Evolutionary conservation across 2,113 vertebrate genomes (phyloP), one percentile per base, ranked within the genome.

Genomic region (Andinoacara biseriatus): DNA sequence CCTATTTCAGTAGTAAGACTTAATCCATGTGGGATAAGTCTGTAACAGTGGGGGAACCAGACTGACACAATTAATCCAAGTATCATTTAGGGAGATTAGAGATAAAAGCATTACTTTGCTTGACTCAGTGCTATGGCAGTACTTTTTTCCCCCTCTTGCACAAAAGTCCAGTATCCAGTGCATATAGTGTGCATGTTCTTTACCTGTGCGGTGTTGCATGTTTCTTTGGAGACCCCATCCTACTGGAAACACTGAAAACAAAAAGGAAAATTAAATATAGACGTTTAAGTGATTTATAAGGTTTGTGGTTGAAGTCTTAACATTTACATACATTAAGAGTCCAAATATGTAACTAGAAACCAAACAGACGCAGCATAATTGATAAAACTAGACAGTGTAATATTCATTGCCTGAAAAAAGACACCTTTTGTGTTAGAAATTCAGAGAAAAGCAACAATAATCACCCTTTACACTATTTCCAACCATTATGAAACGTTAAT

Each of bases 161-260:
- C 1, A 24, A 29, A 67, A 7, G 9, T 4, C 2, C 13, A 4
- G 67, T 5, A 0, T 38, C 24, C 15, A 18, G 9, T 1, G 9
- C 46, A 43, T 33, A 33, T 6, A 33, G 33, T 33, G 3, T 72
- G 0, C 0, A 40, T 3, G 1, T 58, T 49, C 76, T 87, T 54
- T 76, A 94, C 94, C 94, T 91, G 60, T 38, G 84, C 2, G 86
- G 86, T 4, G 77, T 82, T 60, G 74, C 52, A 74, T 35, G 56
- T 88, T 92, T 94, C 14, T 72, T 78, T 65, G 94, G 91, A 14
- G 93, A 93, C 22, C 78, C 87, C 94, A 95, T 95, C 10, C 11
- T 54, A 62, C 20, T 63, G 14, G 60, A 52, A 81, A 76, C 33
- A 65, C 75, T 91, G 78, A 76, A 59, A 85, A 81, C 2, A 80